Base-by-base conservation (phyloP, 2,797 vertebrate species). In the Gallirallus australis region DNA sequence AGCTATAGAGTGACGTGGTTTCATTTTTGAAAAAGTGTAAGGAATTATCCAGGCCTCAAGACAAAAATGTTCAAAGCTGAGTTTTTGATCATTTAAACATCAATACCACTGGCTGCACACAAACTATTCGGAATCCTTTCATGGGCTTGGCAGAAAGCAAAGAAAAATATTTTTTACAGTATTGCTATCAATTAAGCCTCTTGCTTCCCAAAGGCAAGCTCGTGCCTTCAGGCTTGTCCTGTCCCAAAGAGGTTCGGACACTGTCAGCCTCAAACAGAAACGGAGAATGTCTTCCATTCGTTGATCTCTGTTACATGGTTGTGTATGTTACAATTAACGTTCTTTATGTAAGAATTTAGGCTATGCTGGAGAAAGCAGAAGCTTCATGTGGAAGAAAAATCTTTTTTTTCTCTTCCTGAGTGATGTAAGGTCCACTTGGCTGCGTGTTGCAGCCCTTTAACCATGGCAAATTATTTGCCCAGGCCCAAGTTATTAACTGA, bases 61-160 rank as follows among this genome's bases (percentile, higher is more conserved):
- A 94, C n/a, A 83, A 89, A 81, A 64, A 7, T 31, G 45, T 79
- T 95, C 89, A 84, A 81, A 91, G 89, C 18, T 8, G 4, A 24
- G 21, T 3, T 91, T 95, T 86, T 94, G 81, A 91, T 91, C 87
- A 84, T 91, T 93, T 93, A 86, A 94, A 89, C 89, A 91, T 92
- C 70, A 84, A 6, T 86, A 91, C 40, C 63, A 48, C 53, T 82
- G 54, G 15, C 47, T 90, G 61, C 56, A 81, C 48, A 68, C 53
- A 53, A 75, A 81, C 73, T 48, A 12, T 54, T 83, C 89, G 12
- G 7, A 68, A 72, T 33, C 52, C n/a, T 82, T 76, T 80, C 63
- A 59, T 47, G 54, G 47, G 9, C 3, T 1, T 61, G 50, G 27
- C 66, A 94, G 57, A 75, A 78, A 77, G 18, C 17, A 70, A 85